A percentile compares a stretch with the other conserved stretches of the same genome.
Conservation (phyloP, 1,140 invertebrate genomes). For the Leptinotarsa lineolata region DNA sequence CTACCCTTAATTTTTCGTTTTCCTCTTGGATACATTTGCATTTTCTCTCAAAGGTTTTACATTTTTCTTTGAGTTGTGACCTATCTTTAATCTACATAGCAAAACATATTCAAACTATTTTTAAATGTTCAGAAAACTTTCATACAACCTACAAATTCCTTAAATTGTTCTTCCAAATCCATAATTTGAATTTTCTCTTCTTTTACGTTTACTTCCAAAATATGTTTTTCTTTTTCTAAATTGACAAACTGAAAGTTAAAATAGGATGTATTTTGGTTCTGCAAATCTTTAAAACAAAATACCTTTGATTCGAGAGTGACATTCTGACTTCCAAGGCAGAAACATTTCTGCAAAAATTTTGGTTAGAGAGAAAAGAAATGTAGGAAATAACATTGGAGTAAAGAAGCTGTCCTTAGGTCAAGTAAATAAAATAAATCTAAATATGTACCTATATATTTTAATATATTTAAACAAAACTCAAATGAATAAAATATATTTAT, state of each 20-base stretch:
- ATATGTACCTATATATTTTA: too few species aligned
- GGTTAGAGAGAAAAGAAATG: too few species aligned
- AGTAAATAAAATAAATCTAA: too few species aligned
- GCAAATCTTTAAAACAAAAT: background rate
- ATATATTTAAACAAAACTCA: too few species aligned
- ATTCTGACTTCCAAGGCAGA: background rate
- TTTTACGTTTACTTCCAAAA: conserved; percentile 26
- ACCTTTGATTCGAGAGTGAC: background rate
- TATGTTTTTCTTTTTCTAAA: conserved; percentile 20
- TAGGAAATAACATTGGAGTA: too few species aligned
- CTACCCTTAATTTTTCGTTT: conserved; percentile 25
- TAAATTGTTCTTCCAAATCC: conserved; percentile 42
- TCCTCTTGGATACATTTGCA: conserved; percentile 31
- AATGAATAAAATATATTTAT: too few species aligned
- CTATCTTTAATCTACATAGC: conserved; percentile 31
- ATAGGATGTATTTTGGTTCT: background rate
- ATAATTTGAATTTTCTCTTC: conserved; percentile 40
- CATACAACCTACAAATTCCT: conserved; percentile 36
- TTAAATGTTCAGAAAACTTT: conserved; percentile 8
- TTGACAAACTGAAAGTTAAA: background rate
- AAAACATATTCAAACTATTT: conserved; percentile 26
- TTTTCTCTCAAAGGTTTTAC: conserved; percentile 27
- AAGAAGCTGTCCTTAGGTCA: too few species aligned
- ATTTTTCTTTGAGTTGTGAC: conserved; percentile 30
- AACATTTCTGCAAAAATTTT: background rate